Percentiles rank a stretch among this genome's conserved stretches.
Conservation (phyloP, 2,888 invertebrate genomes). For the Drosophila rellima region DNA sequence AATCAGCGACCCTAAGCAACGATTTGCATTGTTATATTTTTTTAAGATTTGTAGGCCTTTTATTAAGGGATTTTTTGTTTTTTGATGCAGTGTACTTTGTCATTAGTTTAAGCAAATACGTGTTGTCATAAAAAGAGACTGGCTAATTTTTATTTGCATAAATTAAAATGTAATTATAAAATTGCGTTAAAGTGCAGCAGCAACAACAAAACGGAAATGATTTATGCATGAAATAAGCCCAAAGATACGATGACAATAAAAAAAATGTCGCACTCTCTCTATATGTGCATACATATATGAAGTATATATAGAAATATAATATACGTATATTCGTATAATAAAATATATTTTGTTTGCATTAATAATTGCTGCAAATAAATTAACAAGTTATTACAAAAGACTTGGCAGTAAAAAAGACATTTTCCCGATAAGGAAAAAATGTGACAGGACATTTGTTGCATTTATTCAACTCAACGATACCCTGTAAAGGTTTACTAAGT, state of each 20-base stretch:
- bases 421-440: conserved; percentile 4
- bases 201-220: conserved; percentile 63
- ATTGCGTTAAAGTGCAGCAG: conserved; percentile 59
- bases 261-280: conserved; percentile 55
- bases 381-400: conserved; percentile 72
- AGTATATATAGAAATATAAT: conserved; percentile 23
- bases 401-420: conserved; percentile 26
- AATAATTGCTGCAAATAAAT: conserved; percentile 80
- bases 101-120: conserved; percentile 72
- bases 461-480: neutral
- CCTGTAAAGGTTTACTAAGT: neutral
- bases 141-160: conserved; percentile 79
- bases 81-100: conserved; percentile 48
- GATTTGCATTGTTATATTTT: conserved; percentile 4
- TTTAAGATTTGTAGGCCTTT: conserved; percentile 26
- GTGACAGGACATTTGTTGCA: too few relatives aligned
- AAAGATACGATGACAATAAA: conserved; percentile 58
- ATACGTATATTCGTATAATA: conserved; percentile 23
- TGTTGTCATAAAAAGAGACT: conserved; percentile 25
- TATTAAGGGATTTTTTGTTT: conserved; percentile 23
- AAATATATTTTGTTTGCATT: conserved; percentile 74
- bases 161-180: conserved; percentile 81
- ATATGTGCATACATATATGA: conserved; percentile 9
- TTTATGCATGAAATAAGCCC: conserved; percentile 77
- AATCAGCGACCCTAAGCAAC: conserved; percentile 35